Percentiles rank a stretch among this genome's conserved stretches.
Conservation (phyloP, 2,113 vertebrate genomes). For the Pyrgilauda ruficollis region DNA sequence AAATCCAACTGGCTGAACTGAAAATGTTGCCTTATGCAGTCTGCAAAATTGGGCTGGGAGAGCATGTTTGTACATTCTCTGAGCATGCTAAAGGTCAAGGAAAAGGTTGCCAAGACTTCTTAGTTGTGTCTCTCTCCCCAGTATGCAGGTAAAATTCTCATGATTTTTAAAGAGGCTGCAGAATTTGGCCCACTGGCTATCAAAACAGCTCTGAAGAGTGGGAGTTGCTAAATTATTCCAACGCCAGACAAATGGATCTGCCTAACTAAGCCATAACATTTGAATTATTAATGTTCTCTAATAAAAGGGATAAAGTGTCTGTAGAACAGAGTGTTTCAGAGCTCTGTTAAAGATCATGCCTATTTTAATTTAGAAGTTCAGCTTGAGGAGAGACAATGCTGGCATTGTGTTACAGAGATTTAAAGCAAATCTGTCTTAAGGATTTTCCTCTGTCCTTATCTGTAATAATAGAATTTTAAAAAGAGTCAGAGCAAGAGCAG, state of each 20-base stretch:
- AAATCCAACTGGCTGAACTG: slow-evolving; percentile 1
- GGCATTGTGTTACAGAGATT: slow-evolving; percentile 75
- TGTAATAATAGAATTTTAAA: slow-evolving; percentile 74
- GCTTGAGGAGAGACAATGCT: slow-evolving; percentile 71
- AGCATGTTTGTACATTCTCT: background rate
- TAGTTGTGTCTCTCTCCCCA: background rate
- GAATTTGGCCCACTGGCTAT: slow-evolving; percentile 3
- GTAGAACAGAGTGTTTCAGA: slow-evolving; percentile 60
- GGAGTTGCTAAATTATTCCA: slow-evolving; percentile 32
- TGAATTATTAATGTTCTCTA: slow-evolving; percentile 72
- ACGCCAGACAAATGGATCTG: slow-evolving; percentile 50
- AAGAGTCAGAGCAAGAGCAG: slow-evolving; percentile 60
- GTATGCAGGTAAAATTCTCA: background rate
- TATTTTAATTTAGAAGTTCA: slow-evolving; percentile 76
- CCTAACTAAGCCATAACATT: slow-evolving; percentile 58
- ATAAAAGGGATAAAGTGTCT: slow-evolving; percentile 68
- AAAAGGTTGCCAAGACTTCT: background rate
- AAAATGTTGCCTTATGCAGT: background rate
- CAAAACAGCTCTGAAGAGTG: background rate
- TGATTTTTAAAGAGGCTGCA: background rate
- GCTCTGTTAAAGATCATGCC: slow-evolving; percentile 73
- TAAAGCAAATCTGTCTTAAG: slow-evolving; percentile 72
- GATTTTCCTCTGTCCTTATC: slow-evolving; percentile 80
- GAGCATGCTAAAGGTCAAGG: background rate
- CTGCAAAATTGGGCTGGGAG: background rate